Base-by-base conservation (phyloP, 1,140 invertebrate genomes). In the Philopotamus ludificatus region DNA sequence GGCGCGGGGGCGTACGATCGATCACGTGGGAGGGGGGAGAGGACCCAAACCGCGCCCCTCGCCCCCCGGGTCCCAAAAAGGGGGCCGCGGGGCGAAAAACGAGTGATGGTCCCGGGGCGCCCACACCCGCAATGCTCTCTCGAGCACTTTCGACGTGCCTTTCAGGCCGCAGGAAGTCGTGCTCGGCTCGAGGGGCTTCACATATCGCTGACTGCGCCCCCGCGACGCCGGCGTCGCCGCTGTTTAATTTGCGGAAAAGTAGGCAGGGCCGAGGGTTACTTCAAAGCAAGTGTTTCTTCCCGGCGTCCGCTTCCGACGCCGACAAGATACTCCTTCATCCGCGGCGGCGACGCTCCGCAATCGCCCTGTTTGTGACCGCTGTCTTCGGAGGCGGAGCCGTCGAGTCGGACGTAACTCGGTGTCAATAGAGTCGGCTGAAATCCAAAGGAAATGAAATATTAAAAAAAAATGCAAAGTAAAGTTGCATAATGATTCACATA, bases 1-100 rank as follows among this genome's bases (percentile, higher is more conserved):
- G 18, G 53, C 26, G 53, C 2, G 28, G 25, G 50, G 50, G 50
- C 22, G 9, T 18, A 23, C 53, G 53, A 57, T 57, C 53, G 53
- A 57, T 57, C 53, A 57, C 53, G 21, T 51, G 49, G 49, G 49
- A n/a, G 18, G 16, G n/a, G 34, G 45, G 45, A 49, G 18, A 3
- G 10, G 18, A 39, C 45, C 10, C 18, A 8, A 12, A 8, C 20
- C 28, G 28, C 28, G n/a, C 28, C 28, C 4, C 4, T 12, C 28
- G 28, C 28, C 28, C 28, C 4, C 28, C 12, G 4, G 28, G n/a
- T n/a, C n/a, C n/a, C n/a, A n/a, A n/a, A n/a, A n/a, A n/a, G 4
- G 28, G 28, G 12, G 28, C 28, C 28, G n/a, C n/a, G 28, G 28
- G 28, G 28, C 4, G 4, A 34, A 12, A 12, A 34, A 34, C 4